These are phyloP conservation scores for Leucozona laternaria DNA, from an alignment of 2,888 invertebrate genomes.

Conservation along the genomic window DNA sequence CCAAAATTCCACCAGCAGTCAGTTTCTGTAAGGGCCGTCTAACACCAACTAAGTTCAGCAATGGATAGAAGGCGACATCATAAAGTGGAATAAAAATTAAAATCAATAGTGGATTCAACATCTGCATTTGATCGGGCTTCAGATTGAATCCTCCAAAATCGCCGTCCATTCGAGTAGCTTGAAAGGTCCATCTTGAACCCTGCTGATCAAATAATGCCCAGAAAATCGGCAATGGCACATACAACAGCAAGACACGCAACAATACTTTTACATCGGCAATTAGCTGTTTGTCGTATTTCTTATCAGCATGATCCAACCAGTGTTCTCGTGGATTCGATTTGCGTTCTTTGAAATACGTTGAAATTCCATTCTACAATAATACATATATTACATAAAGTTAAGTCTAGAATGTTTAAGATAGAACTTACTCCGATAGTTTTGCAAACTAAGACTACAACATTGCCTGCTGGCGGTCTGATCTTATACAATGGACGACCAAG, in stretches of 20 bases:
- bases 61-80: constrained; percentile 91
- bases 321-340: constrained; percentile 86
- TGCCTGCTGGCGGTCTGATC: constrained; percentile 88
- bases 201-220: constrained; percentile 98
- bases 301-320: constrained; percentile 95
- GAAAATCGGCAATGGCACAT: constrained; percentile 94
- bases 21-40: constrained; percentile 93
- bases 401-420: not conserved
- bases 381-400: not conserved
- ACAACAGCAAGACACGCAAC: constrained; percentile 90
- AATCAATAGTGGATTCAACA: constrained; percentile 94
- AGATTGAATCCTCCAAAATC: constrained; percentile 89
- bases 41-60: constrained; percentile 88
- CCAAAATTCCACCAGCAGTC: constrained; percentile 93
- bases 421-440: constrained; percentile 88
- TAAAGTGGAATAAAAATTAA: constrained; percentile 93
- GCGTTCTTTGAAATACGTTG: constrained; percentile 81
- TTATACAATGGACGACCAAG: constrained; percentile 87
- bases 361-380: constrained; percentile 85
- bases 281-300: constrained; percentile 88
- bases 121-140: constrained; percentile 98
- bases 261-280: constrained; percentile 92
- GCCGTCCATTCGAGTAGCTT: constrained; percentile 95
- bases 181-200: constrained; percentile 96
- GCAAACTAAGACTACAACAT: constrained; percentile 87